Conservation (phyloP, 2,888 invertebrate species). For the Allolobophora icterica region DNA sequence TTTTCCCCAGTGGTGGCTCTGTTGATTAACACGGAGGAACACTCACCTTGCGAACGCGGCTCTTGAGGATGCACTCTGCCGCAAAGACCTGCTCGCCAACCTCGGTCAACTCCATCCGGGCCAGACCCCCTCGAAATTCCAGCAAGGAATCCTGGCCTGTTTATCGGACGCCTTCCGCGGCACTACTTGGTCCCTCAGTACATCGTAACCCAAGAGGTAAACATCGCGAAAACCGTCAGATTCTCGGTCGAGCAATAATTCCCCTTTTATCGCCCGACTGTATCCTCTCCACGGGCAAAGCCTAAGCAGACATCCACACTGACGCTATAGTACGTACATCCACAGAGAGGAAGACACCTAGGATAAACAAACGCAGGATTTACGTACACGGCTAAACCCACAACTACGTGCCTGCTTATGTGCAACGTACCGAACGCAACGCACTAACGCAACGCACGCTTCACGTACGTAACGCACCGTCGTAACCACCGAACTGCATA, state of each 20-base stretch:
- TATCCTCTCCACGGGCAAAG: neutral
- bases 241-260: neutral
- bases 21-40: neutral
- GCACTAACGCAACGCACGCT: neutral
- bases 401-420: neutral
- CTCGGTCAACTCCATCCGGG: slow-evolving; percentile 31
- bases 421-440: neutral
- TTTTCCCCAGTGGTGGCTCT: neutral
- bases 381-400: neutral
- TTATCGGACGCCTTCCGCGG: neutral
- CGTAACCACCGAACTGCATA: neutral
- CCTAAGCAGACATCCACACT: neutral
- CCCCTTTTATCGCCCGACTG: neutral
- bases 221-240: neutral
- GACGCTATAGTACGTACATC: neutral
- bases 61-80: slow-evolving; percentile 39
- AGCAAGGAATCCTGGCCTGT: neutral
- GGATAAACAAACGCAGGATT: neutral
- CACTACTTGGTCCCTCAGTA: neutral
- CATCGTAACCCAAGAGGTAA: neutral
- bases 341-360: neutral
- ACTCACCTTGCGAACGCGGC: slow-evolving; percentile 38
- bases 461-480: neutral
- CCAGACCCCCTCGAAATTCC: slow-evolving; percentile 19
- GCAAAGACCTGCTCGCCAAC: slow-evolving; percentile 41